Conservation (phyloP, 37 sponge, comb jelly and placozoan species). For the Halisarca cf. caerulea region DNA sequence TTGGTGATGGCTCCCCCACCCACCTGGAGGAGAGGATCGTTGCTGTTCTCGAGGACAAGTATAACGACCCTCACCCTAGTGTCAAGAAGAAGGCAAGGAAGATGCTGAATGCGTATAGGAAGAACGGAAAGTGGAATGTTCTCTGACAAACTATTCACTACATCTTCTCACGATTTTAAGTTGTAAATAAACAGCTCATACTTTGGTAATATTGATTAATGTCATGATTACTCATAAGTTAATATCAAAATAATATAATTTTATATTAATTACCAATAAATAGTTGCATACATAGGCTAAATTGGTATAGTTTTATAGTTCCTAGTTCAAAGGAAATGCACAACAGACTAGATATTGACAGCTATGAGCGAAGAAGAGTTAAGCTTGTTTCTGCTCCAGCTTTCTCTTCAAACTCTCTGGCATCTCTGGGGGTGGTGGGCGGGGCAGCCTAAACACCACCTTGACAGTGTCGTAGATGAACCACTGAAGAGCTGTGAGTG, state of each 20-base stretch:
- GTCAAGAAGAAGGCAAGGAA: slow-evolving; percentile 77
- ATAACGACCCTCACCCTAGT: slow-evolving; percentile 72
- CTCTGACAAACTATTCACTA: slow-evolving; percentile 16
- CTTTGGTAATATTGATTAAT: too few relatives aligned
- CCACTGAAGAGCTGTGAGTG: slow-evolving; percentile 98
- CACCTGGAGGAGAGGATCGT: slow-evolving; percentile 65
- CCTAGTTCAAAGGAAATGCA: too few relatives aligned
- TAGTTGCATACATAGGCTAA: too few relatives aligned
- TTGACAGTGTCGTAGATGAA: slow-evolving; percentile 99
- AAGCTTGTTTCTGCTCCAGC: slow-evolving; percentile 47
- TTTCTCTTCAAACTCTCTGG: slow-evolving; percentile 97
- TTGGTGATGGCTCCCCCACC: slow-evolving; percentile 73
- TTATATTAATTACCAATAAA: too few relatives aligned
- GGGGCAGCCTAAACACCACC: slow-evolving; percentile 94
- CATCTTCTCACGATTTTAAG: too few relatives aligned
- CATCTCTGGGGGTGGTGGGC: slow-evolving; percentile 99
- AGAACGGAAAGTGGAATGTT: slow-evolving; percentile 78
- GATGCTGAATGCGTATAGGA: slow-evolving; percentile 68
- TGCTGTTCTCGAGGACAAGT: slow-evolving; percentile 52
- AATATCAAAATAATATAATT: too few relatives aligned
- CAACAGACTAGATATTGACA: too few relatives aligned
- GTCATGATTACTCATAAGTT: neutral
- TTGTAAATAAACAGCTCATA: too few relatives aligned
- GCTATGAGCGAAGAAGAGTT: too few relatives aligned
- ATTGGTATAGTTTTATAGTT: too few relatives aligned